Evolutionary conservation across 1,140 invertebrate genomes (phyloP), one percentile per base, ranked within the genome.

Genomic region (Drosophila quadrilineata): DNA sequence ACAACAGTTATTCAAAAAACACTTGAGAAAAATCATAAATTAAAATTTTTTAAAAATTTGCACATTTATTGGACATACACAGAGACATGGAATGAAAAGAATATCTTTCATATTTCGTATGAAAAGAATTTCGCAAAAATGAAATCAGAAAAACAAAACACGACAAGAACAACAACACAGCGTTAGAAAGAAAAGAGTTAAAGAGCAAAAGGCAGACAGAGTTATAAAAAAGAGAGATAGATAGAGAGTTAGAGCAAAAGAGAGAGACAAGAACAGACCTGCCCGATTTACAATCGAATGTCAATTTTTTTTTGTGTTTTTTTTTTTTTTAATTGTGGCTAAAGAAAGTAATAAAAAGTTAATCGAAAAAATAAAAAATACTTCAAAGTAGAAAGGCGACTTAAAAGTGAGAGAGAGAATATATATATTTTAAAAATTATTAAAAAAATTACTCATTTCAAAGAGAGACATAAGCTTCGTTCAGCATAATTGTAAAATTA

Each of bases 251-350:
- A 64, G 43, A 56, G 52, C 54, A 71, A 52, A 24, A 54, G 14
- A 45, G 36, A 41, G 6, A 26, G 14, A 38, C 21, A 53, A 29
- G 41, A 28, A 19, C 12, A 26, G 26, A 26, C 40, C 10, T 21
- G 26, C 26, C 43, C 22, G 28, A 28, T 59, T 40, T 22, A 26
- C 16, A 64, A 22, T 65, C 73, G 84, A 87, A 87, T 87, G 84
- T 87, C 84, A 87, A 87, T 82, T 87, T 84, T 82, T 72, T 45
- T 8, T 43, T 16, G 43, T 45, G n/a, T n/a, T n/a, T n/a, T n/a
- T n/a, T n/a, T n/a, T n/a, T n/a, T n/a, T n/a, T n/a, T n/a, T n/a
- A n/a, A n/a, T n/a, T n/a, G n/a, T n/a, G n/a, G n/a, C n/a, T n/a
- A n/a, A n/a, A n/a, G n/a, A n/a, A 36, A 31, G 28, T 28, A 63